Percentiles rank a stretch among this genome's conserved stretches.
phyloP scores from a whole-genome alignment of 2,888 invertebrate species.

The Phania funesta region DNA sequence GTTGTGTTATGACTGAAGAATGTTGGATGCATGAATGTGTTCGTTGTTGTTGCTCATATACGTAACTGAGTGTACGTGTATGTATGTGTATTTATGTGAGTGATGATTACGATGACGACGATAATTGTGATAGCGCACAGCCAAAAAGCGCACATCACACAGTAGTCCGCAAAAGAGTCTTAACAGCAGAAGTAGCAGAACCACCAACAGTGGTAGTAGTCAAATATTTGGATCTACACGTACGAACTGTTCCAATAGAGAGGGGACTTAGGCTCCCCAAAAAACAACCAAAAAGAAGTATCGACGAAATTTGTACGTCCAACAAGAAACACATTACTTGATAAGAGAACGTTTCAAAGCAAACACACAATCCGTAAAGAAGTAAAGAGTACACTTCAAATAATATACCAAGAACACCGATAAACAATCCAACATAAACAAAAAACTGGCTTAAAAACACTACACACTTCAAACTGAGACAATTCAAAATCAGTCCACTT shows the following conservation, averaged over 20 bases:
- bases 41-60: slow-evolving; percentile 28
- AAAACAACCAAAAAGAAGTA: slow-evolving; percentile 21
- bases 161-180: slow-evolving; percentile 59
- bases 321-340: slow-evolving; percentile 30
- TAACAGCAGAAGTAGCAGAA: slow-evolving; percentile 67
- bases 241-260: slow-evolving; percentile 27
- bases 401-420: slow-evolving; percentile 18
- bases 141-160: slow-evolving; percentile 55
- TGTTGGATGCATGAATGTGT: slow-evolving; percentile 66
- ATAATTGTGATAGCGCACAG: slow-evolving; percentile 66
- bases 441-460: slow-evolving; percentile 55
- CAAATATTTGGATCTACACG: slow-evolving; percentile 62
- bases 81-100: slow-evolving; percentile 44
- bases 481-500: slow-evolving; percentile 5
- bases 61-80: slow-evolving; percentile 23
- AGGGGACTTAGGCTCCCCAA: slow-evolving; percentile 31
- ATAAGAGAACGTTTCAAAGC: slow-evolving; percentile 37
- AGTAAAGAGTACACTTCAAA: slow-evolving; percentile 45
- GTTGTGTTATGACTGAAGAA: slow-evolving; percentile 80
- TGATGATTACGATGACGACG: slow-evolving; percentile 60
- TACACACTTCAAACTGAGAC: slow-evolving; percentile 43
- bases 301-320: slow-evolving; percentile 9
- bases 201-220: slow-evolving; percentile 61
- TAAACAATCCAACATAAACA: slow-evolving; percentile 35
- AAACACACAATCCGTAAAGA: slow-evolving; percentile 1